Evolutionary conservation across 2,797 vertebrate species (phyloP).

Genomic region (Nyctalus aviator): DNA sequence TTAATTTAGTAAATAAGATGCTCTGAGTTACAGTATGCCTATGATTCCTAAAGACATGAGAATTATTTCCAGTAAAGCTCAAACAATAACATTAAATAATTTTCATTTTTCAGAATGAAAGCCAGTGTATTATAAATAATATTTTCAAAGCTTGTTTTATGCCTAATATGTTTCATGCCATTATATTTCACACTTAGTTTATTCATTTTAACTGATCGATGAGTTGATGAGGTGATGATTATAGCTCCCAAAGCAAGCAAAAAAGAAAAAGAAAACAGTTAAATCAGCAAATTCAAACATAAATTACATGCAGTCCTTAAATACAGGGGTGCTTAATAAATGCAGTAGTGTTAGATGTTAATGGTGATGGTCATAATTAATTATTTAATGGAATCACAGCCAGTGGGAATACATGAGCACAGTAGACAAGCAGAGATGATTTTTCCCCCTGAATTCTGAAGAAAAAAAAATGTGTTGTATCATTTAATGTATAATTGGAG

Average conservation of each 20-base stretch:
- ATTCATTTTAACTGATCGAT: background rate
- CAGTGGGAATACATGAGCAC: background rate
- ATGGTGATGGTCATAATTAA: background rate
- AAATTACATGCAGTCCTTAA: background rate
- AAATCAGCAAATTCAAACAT: background rate
- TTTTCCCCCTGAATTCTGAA: background rate
- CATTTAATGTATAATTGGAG: background rate
- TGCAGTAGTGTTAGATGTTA: background rate
- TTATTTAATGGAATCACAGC: background rate
- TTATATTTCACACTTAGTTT: background rate
- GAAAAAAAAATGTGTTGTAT: background rate
- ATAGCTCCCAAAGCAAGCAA: conserved; percentile 26
- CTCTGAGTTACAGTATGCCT: background rate
- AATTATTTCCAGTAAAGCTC: background rate
- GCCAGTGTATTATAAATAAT: background rate
- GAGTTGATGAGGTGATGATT: background rate
- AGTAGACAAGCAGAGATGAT: background rate
- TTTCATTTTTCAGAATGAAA: conserved; percentile 26
- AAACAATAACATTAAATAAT: background rate
- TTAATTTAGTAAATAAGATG: background rate
- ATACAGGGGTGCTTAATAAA: background rate
- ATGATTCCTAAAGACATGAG: background rate
- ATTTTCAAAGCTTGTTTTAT: background rate
- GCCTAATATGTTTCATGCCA: background rate
- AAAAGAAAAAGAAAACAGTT: background rate